A percentile compares a stretch with the other conserved stretches of the same genome.
phyloP scores from a whole-genome alignment of 2,797 vertebrate species.

The Spondyliosoma cantharus region DNA sequence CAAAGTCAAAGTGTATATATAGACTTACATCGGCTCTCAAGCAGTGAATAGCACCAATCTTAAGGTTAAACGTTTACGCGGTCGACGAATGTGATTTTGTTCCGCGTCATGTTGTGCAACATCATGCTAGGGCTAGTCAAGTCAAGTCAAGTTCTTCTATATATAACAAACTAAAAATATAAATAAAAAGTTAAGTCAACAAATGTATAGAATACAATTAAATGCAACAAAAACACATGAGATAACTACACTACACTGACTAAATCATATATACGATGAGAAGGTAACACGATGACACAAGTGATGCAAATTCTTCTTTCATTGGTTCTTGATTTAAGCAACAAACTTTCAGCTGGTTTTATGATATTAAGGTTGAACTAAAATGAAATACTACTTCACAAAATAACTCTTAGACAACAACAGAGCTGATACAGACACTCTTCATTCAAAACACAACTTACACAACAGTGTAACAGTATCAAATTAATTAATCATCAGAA shows the following conservation, averaged over 20 bases:
- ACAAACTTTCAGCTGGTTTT: not conserved
- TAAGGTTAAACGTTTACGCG: slow-evolving; percentile 46
- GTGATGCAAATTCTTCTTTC: not conserved
- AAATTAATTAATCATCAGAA: no score
- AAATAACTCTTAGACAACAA: not conserved
- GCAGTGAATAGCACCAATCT: not conserved
- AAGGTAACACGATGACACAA: no score
- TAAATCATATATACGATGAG: no score
- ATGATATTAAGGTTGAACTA: not conserved
- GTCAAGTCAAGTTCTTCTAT: no score
- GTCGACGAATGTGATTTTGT: slow-evolving; percentile 6
- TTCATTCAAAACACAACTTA: not conserved
- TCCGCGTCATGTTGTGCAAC: not conserved
- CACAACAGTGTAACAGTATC: no score
- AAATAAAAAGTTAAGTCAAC: no score
- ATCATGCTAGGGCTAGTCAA: not conserved
- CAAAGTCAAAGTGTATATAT: slow-evolving; percentile 48
- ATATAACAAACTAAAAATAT: no score
- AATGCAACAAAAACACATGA: no score
- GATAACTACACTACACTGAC: no score
- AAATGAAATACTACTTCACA: not conserved
- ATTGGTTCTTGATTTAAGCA: not conserved
- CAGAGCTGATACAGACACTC: not conserved
- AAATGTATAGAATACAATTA: no score
- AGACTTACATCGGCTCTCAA: slow-evolving; percentile 15